Evolutionary conservation across 2,888 invertebrate species (phyloP).

Genomic region (Synanthedon andrenaeformis): DNA sequence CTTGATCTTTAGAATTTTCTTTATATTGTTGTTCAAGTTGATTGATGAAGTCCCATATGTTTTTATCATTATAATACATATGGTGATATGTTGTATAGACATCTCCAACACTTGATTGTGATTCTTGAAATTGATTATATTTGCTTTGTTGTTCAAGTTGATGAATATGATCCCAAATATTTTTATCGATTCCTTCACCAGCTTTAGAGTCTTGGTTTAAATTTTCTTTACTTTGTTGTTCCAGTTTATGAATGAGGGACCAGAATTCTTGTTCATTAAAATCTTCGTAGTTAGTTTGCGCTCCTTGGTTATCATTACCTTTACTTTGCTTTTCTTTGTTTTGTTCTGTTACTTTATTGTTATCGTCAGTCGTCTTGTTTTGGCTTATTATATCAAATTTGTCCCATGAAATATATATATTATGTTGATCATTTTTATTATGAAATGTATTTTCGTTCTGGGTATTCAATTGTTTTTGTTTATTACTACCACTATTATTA

Average conservation of each 20-base stretch:
- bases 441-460: too few species aligned
- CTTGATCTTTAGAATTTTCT: neutral
- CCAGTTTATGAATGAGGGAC: neutral
- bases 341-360: too few species aligned
- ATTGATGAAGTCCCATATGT: neutral
- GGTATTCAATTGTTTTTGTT: too few species aligned
- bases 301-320: too few species aligned
- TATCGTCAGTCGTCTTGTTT: too few species aligned
- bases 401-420: too few species aligned
- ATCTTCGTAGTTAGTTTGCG: neutral
- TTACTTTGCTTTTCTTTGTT: too few species aligned
- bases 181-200: neutral
- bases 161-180: neutral
- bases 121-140: neutral
- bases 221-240: constrained; percentile 1
- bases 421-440: too few species aligned
- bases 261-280: neutral
- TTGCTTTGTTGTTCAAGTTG: neutral
- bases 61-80: neutral
- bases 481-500: too few species aligned
- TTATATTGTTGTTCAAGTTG: neutral
- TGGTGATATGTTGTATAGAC: neutral
- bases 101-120: neutral
- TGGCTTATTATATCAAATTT: too few species aligned
- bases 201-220: neutral